Percentiles rank a stretch among this genome's conserved stretches.
Evolutionary conservation across 2,797 vertebrate genomes (phyloP).

Genomic region (Rhincodon typus): DNA sequence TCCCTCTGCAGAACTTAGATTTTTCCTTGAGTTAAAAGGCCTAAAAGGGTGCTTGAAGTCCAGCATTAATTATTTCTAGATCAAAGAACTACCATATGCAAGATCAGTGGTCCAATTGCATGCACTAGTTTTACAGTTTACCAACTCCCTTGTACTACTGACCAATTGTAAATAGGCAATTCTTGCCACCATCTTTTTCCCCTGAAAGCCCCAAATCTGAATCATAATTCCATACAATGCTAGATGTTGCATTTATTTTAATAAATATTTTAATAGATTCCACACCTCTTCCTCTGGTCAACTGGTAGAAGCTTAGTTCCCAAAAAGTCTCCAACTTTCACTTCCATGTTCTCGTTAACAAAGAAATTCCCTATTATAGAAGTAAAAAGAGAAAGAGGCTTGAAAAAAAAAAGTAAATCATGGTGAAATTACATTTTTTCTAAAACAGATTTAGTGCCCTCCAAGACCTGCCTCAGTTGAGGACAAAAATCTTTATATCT

Average conservation of each 20-base stretch:
- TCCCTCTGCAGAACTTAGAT: background rate
- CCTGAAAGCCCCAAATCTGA: background rate
- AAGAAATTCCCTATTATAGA: conserved; percentile 84
- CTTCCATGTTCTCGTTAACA: conserved; percentile 96
- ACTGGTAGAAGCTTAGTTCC: conserved; percentile 79
- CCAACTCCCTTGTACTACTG: background rate
- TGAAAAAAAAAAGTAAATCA: background rate
- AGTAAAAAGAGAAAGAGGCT: background rate
- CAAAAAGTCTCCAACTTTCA: conserved; percentile 91
- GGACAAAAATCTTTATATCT: background rate
- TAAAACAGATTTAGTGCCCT: background rate
- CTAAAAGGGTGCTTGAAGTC: background rate
- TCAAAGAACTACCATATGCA: background rate
- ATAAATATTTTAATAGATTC: conserved; percentile 30
- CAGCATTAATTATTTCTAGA: background rate
- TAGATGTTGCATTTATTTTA: background rate
- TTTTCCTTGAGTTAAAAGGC: background rate
- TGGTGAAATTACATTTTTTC: background rate
- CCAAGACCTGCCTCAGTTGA: background rate
- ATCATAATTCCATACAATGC: background rate
- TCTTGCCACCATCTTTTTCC: background rate
- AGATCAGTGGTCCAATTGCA: background rate
- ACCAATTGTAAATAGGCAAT: background rate
- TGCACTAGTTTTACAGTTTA: background rate
- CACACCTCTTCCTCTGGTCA: conserved; percentile 90